These are phyloP conservation scores for Synanthedon myopaeformis DNA, from an alignment of 2,888 invertebrate genomes.

Conservation along the genomic window DNA sequence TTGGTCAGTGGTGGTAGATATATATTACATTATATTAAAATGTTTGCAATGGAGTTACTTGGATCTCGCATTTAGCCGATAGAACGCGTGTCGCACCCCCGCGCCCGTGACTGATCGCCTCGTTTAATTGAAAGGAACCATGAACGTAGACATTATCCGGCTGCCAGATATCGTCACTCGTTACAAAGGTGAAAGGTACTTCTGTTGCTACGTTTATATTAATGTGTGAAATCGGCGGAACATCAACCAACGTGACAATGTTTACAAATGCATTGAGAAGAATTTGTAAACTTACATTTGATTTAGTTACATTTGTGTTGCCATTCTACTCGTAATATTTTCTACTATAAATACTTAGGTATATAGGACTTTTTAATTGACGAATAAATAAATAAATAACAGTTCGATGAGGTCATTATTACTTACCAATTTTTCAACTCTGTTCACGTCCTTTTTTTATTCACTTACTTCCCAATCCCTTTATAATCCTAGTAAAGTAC, in stretches of 20 bases:
- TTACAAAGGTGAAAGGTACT: conserved; percentile 15
- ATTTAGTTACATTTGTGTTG: no score
- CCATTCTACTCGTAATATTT: no score
- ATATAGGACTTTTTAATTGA: no score
- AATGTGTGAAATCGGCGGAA: conserved; percentile 10
- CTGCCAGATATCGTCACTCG: conserved; percentile 17
- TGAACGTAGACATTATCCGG: conserved; percentile 13
- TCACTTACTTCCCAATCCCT: no score
- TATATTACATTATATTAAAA: background rate
- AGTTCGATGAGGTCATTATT: no score
- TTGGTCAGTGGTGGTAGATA: no score
- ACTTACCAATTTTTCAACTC: no score
- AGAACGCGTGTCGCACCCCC: background rate
- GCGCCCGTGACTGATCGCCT: conserved; percentile 22
- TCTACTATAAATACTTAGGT: no score
- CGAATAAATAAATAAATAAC: no score
- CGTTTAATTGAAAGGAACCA: conserved; percentile 20
- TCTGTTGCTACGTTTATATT: conserved; percentile 4
- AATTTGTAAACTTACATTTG: background rate
- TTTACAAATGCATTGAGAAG: background rate
- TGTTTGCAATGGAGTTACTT: background rate
- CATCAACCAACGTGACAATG: background rate
- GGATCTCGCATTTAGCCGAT: background rate
- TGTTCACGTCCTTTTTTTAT: no score
- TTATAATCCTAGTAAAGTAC: no score